Evolutionary conservation across 2,888 invertebrate species (phyloP).

Genomic region (Patella depressa): DNA sequence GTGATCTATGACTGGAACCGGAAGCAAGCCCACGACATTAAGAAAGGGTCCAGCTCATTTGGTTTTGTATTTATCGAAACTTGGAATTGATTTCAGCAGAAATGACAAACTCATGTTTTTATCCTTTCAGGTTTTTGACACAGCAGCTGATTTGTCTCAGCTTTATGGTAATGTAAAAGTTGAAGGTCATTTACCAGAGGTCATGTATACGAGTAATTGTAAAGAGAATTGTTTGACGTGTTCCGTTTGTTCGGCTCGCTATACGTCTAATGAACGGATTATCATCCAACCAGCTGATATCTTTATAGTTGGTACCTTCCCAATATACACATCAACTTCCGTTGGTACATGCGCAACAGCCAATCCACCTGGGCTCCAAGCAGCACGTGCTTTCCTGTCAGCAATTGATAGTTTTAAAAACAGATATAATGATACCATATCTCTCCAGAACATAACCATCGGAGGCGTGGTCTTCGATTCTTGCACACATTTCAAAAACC

Average conservation of each 20-base stretch:
- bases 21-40: too few relatives aligned
- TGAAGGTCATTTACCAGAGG: conserved; percentile 16
- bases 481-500: conserved; percentile 21
- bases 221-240: conserved; percentile 30
- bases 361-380: conserved; percentile 30
- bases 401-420: conserved; percentile 30
- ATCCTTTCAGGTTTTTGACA: too few relatives aligned
- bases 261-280: conserved; percentile 22
- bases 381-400: conserved; percentile 34
- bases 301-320: conserved; percentile 38
- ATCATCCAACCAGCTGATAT: conserved; percentile 29
- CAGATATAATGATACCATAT: conserved; percentile 9
- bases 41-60: too few relatives aligned
- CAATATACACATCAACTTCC: conserved; percentile 31
- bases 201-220: conserved; percentile 24
- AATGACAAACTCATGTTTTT: too few relatives aligned
- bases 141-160: neutral
- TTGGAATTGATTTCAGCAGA: too few relatives aligned
- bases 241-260: conserved; percentile 21
- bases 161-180: conserved; percentile 11
- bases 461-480: conserved; percentile 36
- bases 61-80: too few relatives aligned
- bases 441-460: conserved; percentile 18
- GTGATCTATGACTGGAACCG: too few relatives aligned
- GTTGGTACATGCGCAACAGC: conserved; percentile 14